Percentiles rank a stretch among this genome's conserved stretches.
Evolutionary conservation across 1,140 invertebrate genomes (phyloP).

Genomic region (Alviniconcha marisindica): DNA sequence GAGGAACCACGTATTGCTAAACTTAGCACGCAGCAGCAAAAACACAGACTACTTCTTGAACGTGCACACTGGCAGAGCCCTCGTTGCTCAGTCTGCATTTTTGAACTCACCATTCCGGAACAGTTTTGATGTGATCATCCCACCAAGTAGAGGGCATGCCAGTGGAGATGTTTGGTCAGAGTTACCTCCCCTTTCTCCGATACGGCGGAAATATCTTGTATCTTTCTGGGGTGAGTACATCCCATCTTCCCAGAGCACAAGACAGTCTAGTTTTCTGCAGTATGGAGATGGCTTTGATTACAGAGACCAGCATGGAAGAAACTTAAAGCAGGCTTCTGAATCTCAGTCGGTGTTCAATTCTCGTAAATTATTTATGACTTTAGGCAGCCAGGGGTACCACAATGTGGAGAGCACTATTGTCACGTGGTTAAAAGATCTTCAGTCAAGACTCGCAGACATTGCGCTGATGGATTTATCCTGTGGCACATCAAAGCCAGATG

Average conservation of each 20-base stretch:
- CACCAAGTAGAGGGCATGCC: constrained; percentile 86
- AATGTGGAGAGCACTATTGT: constrained; percentile 42
- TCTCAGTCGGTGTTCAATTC: neutral
- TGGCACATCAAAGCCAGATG: constrained; percentile 77
- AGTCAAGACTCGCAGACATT: constrained; percentile 79
- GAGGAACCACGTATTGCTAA: constrained; percentile 93
- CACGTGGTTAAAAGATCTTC: constrained; percentile 40
- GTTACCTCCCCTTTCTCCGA: constrained; percentile 89
- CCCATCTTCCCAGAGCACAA: neutral
- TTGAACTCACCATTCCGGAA: constrained; percentile 82
- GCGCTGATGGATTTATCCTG: constrained; percentile 82
- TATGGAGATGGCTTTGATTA: neutral
- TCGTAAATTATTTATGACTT: too few relatives aligned
- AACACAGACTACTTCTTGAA: constrained; percentile 81
- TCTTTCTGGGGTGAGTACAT: constrained; percentile 83
- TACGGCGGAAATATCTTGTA: constrained; percentile 89
- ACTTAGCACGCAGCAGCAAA: constrained; percentile 84
- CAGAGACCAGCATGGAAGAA: neutral
- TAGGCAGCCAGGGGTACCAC: neutral
- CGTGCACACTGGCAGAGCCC: constrained; percentile 79
- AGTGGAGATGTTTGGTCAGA: constrained; percentile 92
- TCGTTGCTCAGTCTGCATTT: constrained; percentile 86
- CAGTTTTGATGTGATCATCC: constrained; percentile 90
- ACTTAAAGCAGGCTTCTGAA: neutral
- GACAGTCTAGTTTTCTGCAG: constrained; percentile 2